Evolutionary conservation across 1,140 invertebrate species (phyloP), one percentile per base, ranked within the genome.

Genomic region (Oedothorax gibbosus): DNA sequence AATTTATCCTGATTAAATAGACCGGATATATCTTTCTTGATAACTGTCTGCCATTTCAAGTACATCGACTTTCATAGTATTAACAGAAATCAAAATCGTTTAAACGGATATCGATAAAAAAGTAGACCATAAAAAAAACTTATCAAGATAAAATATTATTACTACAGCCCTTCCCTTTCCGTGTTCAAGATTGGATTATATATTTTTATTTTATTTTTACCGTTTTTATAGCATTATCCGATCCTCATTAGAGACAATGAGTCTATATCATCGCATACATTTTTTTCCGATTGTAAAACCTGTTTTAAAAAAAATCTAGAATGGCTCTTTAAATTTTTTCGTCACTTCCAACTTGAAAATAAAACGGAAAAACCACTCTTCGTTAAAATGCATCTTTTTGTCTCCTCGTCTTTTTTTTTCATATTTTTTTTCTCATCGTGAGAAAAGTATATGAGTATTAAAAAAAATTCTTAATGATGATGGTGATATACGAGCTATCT

Each of bases 121-220:
- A 60, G n/a, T 14, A 71, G 53, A 51, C 53, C 53, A 75, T 57
- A 60, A 75, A 75, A 71, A 73, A 75, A 77, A 62, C 64, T 79
- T 18, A 79, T 66, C 49, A 68, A 79, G 77, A 79, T 79, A 79
- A 79, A 79, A 79, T 79, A 79, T 79, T 79, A 79, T 79, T 68
- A 56, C 35, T 68, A 20, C 50, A 6, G 77, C 62, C 77, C 77
- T 54, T 49, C 77, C 77, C 35, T 56, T 79, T 79, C 77, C 77
- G 35, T 79, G 64, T 79, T 79, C 62, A 15, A 56, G 60, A 64
- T 54, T 51, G 21, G 51, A 35, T 66, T 64, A 53, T 53, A 60
- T 49, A 56, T 56, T 56, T 65, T 65, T 68, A 54, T 35, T 5
- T 14, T 35, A 68, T 54, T 79, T 64, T 35, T 35, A 35, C 35